phyloP scores from a whole-genome alignment of 1,140 invertebrate species.

The Rhopalosiphum maidis region DNA sequence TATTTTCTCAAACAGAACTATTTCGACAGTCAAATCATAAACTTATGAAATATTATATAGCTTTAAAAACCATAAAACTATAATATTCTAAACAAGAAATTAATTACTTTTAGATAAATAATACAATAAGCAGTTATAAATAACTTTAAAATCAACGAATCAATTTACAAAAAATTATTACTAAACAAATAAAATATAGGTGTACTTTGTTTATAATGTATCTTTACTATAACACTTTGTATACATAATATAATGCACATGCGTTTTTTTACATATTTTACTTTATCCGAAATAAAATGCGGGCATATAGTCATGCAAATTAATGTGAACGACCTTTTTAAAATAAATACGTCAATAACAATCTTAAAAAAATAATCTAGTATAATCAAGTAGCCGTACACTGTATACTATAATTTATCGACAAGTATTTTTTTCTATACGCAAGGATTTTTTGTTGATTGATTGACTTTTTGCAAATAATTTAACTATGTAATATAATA shows the following conservation, averaged over 20 bases:
- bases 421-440: neutral
- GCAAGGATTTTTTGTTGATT: neutral
- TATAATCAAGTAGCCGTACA: neutral
- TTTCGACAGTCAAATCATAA: neutral
- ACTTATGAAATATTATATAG: neutral
- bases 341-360: neutral
- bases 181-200: neutral
- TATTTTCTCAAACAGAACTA: neutral
- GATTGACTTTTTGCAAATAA: neutral
- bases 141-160: neutral
- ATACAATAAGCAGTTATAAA: neutral
- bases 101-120: neutral
- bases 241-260: neutral
- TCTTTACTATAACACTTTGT: neutral
- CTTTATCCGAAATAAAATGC: neutral
- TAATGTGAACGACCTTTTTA: neutral
- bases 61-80: neutral
- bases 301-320: neutral
- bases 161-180: neutral
- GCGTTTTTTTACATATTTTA: neutral
- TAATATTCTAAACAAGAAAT: neutral
- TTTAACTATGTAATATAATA: neutral
- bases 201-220: neutral
- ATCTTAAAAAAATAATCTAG: neutral
- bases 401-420: neutral